Conservation (phyloP, 2,888 invertebrate species). For the Bedellia somnulentella region DNA sequence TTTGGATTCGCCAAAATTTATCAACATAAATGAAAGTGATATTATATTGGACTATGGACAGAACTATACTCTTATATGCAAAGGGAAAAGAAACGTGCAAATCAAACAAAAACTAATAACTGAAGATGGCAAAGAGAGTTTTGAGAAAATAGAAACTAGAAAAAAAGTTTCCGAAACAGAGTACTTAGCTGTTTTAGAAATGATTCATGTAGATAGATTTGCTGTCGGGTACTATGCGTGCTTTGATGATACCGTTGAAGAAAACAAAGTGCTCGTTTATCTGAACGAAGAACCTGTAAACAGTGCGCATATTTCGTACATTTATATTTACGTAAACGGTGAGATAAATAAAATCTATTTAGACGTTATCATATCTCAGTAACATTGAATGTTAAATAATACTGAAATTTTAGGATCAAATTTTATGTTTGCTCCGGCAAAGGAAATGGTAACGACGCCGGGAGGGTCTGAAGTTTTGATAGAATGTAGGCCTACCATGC, state of each 20-base stretch:
- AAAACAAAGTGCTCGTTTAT: slow-evolving; percentile 21
- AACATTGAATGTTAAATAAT: no score
- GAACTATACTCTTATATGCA: slow-evolving; percentile 37
- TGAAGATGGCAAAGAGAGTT: slow-evolving; percentile 25
- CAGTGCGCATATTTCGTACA: slow-evolving; percentile 30
- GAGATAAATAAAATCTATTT: no score
- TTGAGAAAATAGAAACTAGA: slow-evolving; percentile 14
- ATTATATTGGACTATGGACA: slow-evolving; percentile 35
- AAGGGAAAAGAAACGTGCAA: slow-evolving; percentile 23
- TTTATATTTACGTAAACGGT: slow-evolving; percentile 49
- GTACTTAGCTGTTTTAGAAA: slow-evolving; percentile 42
- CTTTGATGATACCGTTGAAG: slow-evolving; percentile 34
- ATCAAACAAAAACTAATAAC: slow-evolving; percentile 36
- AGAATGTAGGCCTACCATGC: slow-evolving; percentile 49
- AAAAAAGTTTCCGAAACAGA: slow-evolving; percentile 18
- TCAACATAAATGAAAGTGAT: slow-evolving; percentile 17
- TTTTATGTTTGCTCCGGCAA: slow-evolving; percentile 41
- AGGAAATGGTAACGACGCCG: slow-evolving; percentile 28
- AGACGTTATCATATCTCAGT: no score
- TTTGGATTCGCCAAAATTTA: no score
- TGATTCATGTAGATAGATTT: slow-evolving; percentile 38
- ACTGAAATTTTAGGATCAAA: slow-evolving; percentile 39
- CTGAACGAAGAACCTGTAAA: slow-evolving; percentile 32
- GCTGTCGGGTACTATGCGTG: slow-evolving; percentile 63
- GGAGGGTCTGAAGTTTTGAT: slow-evolving; percentile 27